Evolutionary conservation across 2,113 vertebrate genomes (phyloP).

Genomic region (Caranx ignobilis): DNA sequence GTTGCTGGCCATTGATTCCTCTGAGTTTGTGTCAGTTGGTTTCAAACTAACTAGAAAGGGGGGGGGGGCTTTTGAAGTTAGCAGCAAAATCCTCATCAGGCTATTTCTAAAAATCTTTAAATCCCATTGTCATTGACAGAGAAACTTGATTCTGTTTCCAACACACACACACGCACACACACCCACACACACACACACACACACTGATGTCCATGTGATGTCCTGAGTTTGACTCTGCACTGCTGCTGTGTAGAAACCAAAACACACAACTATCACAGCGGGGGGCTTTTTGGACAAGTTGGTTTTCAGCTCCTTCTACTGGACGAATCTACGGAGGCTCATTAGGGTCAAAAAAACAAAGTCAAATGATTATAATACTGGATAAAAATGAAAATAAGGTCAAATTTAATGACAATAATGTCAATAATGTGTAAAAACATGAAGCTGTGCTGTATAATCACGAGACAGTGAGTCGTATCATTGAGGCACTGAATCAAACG

Average conservation of each 20-base stretch:
- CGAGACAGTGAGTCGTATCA: not conserved
- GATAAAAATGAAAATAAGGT: not conserved
- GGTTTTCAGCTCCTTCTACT: not conserved
- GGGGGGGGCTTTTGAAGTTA: slow-evolving; percentile 13
- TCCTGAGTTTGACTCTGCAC: slow-evolving; percentile 31
- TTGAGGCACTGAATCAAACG: not conserved
- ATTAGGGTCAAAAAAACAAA: not conserved
- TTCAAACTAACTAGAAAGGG: slow-evolving; percentile 8
- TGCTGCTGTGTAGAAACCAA: not conserved
- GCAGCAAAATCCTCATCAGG: slow-evolving; percentile 9
- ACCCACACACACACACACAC: not conserved
- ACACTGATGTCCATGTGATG: slow-evolving; percentile 4
- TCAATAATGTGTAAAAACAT: not conserved
- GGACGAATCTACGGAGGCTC: not conserved
- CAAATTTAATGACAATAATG: not conserved
- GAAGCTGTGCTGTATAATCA: not conserved
- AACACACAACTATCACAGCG: not conserved
- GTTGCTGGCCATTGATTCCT: not conserved
- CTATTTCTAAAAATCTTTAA: not conserved
- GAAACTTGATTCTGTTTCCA: not conserved
- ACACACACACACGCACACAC: not conserved
- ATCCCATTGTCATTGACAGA: not conserved
- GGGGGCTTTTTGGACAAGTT: slow-evolving; percentile 14
- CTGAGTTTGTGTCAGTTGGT: not conserved
- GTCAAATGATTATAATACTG: not conserved